Conservation (phyloP, 2,888 invertebrate species). For the Hyposoter didymator region DNA sequence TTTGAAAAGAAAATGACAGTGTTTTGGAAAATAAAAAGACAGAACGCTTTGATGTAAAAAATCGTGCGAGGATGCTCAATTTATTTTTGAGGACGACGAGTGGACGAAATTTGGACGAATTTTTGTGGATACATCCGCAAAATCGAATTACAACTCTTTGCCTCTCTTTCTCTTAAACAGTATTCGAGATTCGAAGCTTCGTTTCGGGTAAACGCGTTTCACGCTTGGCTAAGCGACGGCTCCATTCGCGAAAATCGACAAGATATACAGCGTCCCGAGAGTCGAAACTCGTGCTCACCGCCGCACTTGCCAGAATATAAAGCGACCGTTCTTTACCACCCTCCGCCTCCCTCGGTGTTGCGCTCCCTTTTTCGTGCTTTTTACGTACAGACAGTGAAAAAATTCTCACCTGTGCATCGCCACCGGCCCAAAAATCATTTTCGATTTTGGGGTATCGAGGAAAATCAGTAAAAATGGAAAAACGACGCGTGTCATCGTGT, state of each 20-base stretch:
- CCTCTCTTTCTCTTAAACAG: conserved; percentile 12
- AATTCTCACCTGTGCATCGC: not conserved
- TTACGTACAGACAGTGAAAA: conserved; percentile 37
- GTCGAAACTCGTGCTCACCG: conserved; percentile 65
- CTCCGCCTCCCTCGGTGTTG: conserved; percentile 27
- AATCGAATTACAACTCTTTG: conserved; percentile 48
- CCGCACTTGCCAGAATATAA: conserved; percentile 76
- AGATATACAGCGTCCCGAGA: conserved; percentile 76
- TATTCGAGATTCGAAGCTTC: conserved; percentile 60
- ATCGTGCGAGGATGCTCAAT: not conserved
- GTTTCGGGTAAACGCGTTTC: conserved; percentile 82
- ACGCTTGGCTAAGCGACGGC: conserved; percentile 83
- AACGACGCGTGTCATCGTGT: too few relatives aligned
- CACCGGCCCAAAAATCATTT: not conserved
- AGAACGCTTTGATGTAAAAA: not conserved
- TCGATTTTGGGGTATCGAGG: too few relatives aligned
- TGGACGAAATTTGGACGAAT: conserved; percentile 1
- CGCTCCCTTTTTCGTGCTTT: conserved; percentile 7
- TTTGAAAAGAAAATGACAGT: not conserved
- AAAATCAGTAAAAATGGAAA: too few relatives aligned
- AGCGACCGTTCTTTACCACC: conserved; percentile 57
- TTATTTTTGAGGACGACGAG: not conserved
- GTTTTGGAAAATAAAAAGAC: not conserved
- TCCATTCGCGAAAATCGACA: conserved; percentile 81
- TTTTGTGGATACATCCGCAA: conserved; percentile 48